Evolutionary conservation across 2,888 invertebrate species (phyloP), one percentile per base, ranked within the genome.

Genomic region (Laothoe populi): DNA sequence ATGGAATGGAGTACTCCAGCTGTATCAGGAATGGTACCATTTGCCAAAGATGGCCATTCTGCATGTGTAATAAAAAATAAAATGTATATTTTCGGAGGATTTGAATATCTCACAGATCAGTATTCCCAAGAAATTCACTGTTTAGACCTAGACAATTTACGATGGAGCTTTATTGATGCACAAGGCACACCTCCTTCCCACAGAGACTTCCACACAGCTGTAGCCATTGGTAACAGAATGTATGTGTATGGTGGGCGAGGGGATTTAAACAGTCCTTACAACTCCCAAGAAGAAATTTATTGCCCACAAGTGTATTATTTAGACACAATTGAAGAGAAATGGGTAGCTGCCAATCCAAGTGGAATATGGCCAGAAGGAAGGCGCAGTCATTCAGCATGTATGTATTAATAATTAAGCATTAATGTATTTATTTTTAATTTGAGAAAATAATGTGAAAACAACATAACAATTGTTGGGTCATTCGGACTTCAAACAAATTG

Each of bases 11-110:
- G 93, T 19, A 93, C 94, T 1, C 96, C 96, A 10, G 68, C 83
- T 48, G 95, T 95, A 0, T 88, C 91, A 1, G 98, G 98, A 0
- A 89, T 89, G 57, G 88, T 95, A 31, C 98, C 98, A 0, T 95
- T 95, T 63, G 96, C 97, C 0, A 94, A 98, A 73, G 98, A 99
- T 87, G 99, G 98, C 0, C 98, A 99, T 83, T 96, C 98, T 0
- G 98, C 98, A 0, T 97, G 97, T 81, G 90, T 97, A 0, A 95
- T 97, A 70, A 93, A 94, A 62, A 94, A 96, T 74, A 94, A 93
- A 75, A 98, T 98, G 98, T 97, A 96, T 78, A 95, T 98, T 65
- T 98, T 97, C 92, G 98, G 98, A 31, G 98, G 98, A 0, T 98
- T 96, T 88, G 97, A 98, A 81, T 98, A 98, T 81, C 95, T 95